Percentiles rank a stretch among this genome's conserved stretches.
Conservation (phyloP, 2,113 vertebrate genomes). For the Arenaria interpres region DNA sequence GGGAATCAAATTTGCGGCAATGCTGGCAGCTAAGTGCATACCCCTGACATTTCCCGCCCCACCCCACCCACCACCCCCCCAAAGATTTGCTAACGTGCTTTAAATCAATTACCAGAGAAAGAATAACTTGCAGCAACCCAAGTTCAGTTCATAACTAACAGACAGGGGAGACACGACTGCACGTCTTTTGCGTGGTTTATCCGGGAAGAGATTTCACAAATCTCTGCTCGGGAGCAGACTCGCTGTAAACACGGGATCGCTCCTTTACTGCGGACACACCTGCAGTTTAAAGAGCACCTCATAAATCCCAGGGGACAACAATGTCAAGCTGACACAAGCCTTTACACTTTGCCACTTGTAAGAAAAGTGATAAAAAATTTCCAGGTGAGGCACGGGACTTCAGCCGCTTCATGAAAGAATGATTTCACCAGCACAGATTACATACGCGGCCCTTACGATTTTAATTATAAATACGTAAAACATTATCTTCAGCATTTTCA, state of each 20-base stretch:
- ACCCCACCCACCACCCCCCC: not conserved
- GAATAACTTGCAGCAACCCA: not conserved
- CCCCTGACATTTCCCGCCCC: not conserved
- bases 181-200: not conserved
- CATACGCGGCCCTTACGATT: not conserved
- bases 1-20: not conserved
- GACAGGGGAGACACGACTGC: not conserved
- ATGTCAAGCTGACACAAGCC: not conserved
- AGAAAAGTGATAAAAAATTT: not conserved
- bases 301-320: not conserved
- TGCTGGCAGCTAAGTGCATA: not conserved
- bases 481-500: not conserved
- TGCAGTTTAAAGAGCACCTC: not conserved
- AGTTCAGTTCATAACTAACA: not conserved
- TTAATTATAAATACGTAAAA: not conserved
- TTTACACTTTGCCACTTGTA: not conserved
- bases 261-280: not conserved
- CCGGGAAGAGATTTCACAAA: not conserved
- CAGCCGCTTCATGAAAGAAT: not conserved
- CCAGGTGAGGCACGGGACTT: not conserved
- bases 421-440: not conserved
- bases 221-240: not conserved
- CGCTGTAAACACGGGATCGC: not conserved
- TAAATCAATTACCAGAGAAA: not conserved
- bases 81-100: not conserved